phyloP scores from a whole-genome alignment of 1,140 invertebrate species.

The Marisa cornuarietis region DNA sequence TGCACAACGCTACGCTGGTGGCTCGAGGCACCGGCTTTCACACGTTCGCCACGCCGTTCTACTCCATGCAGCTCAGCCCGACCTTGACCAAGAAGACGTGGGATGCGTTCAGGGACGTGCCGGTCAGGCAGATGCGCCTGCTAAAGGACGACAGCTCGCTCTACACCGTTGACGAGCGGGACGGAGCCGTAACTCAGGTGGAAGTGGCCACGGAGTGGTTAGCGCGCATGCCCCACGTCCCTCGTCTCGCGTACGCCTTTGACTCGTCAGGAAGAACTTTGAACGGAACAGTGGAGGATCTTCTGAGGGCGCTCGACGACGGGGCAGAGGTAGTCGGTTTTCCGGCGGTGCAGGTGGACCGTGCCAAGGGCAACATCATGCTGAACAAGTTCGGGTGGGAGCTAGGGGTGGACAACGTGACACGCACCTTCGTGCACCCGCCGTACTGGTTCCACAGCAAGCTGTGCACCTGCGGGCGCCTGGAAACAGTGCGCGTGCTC shows the following conservation, averaged over 20 bases:
- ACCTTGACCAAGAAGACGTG: not conserved
- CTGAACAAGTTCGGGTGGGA: constrained; percentile 1
- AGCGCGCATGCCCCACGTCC: not conserved
- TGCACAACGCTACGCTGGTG: not conserved
- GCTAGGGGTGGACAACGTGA: not conserved
- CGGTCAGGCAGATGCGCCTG: not conserved
- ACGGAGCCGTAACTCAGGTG: not conserved
- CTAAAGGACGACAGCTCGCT: not conserved
- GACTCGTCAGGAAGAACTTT: not conserved
- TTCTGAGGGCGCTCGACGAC: not conserved
- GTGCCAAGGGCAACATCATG: not conserved
- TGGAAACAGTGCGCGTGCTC: no score
- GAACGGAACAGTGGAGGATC: not conserved
- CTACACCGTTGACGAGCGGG: not conserved
- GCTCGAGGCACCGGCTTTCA: not conserved
- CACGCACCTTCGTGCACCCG: not conserved
- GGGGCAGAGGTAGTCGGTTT: not conserved
- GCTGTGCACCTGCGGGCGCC: no score
- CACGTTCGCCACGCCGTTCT: not conserved
- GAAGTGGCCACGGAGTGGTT: not conserved
- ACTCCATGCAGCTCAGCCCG: not conserved
- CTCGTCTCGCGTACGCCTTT: not conserved
- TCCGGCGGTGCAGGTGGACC: not conserved
- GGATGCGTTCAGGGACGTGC: not conserved
- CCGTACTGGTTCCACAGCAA: not conserved